These are phyloP conservation scores for Papilio glaucus DNA, from an alignment of 1,140 invertebrate genomes.

Conservation along the genomic window DNA sequence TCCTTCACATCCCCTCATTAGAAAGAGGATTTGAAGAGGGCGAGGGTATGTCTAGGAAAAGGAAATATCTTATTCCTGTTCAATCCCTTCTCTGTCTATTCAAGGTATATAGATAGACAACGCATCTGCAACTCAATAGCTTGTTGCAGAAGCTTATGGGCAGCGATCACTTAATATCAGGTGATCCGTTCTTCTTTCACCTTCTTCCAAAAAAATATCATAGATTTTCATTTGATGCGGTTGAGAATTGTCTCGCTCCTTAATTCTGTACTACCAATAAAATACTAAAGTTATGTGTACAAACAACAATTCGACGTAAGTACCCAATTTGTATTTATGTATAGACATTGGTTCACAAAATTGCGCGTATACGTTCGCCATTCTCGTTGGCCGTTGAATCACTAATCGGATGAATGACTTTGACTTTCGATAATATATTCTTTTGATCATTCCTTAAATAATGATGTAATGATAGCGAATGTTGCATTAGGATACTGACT, in stretches of 20 bases:
- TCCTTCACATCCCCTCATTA: too few species aligned
- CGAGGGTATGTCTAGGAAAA: too few species aligned
- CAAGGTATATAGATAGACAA: too few species aligned
- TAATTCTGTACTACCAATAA: background rate
- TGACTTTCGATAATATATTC: constrained; percentile 13
- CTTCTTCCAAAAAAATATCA: too few species aligned
- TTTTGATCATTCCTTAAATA: constrained; percentile 10
- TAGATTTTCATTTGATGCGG: background rate
- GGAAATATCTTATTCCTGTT: too few species aligned
- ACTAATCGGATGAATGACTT: constrained; percentile 16
- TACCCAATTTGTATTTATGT: background rate
- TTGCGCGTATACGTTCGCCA: constrained; percentile 2
- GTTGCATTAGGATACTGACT: background rate
- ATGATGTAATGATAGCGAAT: constrained; percentile 6
- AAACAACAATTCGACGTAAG: background rate
- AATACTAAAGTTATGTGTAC: background rate
- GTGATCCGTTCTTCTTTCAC: too few species aligned
- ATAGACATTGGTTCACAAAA: background rate
- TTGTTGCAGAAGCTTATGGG: too few species aligned
- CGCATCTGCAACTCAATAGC: too few species aligned
- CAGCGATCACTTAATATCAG: too few species aligned
- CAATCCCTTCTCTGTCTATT: too few species aligned
- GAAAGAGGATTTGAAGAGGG: too few species aligned
- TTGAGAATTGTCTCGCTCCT: background rate
- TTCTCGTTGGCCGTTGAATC: constrained; percentile 1